These are phyloP conservation scores for Eupelmus urozonus DNA, from an alignment of 2,888 invertebrate species.

Conservation along the genomic window DNA sequence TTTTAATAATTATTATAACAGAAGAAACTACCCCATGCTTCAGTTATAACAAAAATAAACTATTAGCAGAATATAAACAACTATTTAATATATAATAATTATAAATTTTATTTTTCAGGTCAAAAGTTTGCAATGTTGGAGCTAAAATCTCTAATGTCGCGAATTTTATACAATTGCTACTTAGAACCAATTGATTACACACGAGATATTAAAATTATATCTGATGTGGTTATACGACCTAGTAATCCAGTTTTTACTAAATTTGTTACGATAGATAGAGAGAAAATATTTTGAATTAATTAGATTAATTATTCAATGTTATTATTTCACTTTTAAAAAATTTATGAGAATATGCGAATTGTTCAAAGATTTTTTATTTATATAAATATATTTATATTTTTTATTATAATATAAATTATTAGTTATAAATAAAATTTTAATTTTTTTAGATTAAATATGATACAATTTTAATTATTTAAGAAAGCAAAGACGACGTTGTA, in stretches of 20 bases:
- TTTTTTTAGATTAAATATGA: too few relatives aligned
- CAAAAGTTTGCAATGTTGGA: conserved; percentile 61
- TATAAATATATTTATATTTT: too few relatives aligned
- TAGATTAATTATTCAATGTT: too few relatives aligned
- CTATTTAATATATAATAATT: neutral
- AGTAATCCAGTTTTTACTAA: conserved; percentile 31
- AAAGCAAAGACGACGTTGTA: too few relatives aligned
- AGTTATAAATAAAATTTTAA: too few relatives aligned
- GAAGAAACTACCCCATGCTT: neutral
- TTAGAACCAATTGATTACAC: conserved; percentile 52
- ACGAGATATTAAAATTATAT: conserved; percentile 33
- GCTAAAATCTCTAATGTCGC: conserved; percentile 47
- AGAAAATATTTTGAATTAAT: too few relatives aligned
- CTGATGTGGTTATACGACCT: conserved; percentile 52
- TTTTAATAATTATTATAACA: neutral
- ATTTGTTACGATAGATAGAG: conserved; percentile 44
- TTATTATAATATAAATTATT: too few relatives aligned
- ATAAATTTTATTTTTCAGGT: conserved; percentile 44
- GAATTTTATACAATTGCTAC: conserved; percentile 52
- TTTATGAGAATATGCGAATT: too few relatives aligned
- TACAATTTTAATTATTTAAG: too few relatives aligned
- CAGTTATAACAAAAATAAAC: neutral
- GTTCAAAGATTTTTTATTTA: too few relatives aligned
- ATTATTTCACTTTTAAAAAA: too few relatives aligned
- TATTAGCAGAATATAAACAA: too few relatives aligned